Percentiles rank a stretch among this genome's conserved stretches.
These are phyloP conservation scores for Ennomos fuscantarius DNA, from an alignment of 2,888 invertebrate genomes.

Conservation along the genomic window DNA sequence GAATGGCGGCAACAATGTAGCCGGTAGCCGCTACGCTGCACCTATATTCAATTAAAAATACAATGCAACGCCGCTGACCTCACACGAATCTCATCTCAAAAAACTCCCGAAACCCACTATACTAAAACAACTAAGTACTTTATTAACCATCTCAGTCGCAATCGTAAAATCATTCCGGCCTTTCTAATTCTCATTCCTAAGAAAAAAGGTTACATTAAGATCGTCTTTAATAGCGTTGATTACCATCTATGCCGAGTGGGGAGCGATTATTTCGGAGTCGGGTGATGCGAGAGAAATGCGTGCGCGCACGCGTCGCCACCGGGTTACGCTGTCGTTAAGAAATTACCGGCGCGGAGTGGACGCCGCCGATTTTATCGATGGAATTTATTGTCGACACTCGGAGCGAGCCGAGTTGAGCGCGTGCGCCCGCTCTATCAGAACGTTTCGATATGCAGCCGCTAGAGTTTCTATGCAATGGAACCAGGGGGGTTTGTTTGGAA, in stretches of 20 bases:
- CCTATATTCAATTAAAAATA: slow-evolving; percentile 73
- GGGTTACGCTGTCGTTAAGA: slow-evolving; percentile 84
- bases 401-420: slow-evolving; percentile 54
- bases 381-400: slow-evolving; percentile 82
- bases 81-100: slow-evolving; percentile 39
- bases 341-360: slow-evolving; percentile 79
- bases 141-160: slow-evolving; percentile 45
- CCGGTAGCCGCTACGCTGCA: slow-evolving; percentile 62
- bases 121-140: slow-evolving; percentile 38
- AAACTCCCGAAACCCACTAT: slow-evolving; percentile 31
- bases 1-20: slow-evolving; percentile 71
- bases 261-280: slow-evolving; percentile 82
- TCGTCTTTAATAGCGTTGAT: slow-evolving; percentile 81
- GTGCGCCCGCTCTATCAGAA: slow-evolving; percentile 59
- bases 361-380: slow-evolving; percentile 84
- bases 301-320: slow-evolving; percentile 83
- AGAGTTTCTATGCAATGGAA: neutral
- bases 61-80: slow-evolving; percentile 55
- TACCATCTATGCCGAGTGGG: slow-evolving; percentile 83
- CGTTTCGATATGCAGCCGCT: slow-evolving; percentile 5
- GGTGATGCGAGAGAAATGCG: slow-evolving; percentile 78
- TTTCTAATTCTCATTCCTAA: slow-evolving; percentile 66
- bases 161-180: slow-evolving; percentile 46
- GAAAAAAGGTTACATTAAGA: slow-evolving; percentile 80
- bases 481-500: no score